Conservation (phyloP, 23 tunicate species). For the Ascidia mentula region DNA sequence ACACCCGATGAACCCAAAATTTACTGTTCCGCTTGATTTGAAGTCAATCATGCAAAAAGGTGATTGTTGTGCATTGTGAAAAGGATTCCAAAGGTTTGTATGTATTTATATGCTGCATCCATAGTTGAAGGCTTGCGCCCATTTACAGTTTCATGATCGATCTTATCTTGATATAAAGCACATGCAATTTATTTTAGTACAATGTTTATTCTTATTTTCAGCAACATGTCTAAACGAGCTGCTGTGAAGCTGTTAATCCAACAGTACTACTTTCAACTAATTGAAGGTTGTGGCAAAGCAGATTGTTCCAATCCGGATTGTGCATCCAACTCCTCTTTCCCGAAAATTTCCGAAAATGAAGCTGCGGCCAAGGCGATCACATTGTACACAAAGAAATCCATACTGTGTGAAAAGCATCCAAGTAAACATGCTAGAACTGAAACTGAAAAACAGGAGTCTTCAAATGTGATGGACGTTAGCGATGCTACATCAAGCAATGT, state of each 20-base stretch:
- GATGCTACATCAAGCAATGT: not conserved
- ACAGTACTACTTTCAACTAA: slow-evolving; percentile 54
- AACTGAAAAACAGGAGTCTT: not conserved
- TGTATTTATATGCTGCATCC: too few relatives aligned
- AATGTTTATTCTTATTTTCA: too few relatives aligned
- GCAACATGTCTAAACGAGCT: slow-evolving; percentile 48
- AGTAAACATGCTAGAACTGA: not conserved
- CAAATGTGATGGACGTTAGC: not conserved
- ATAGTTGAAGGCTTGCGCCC: too few relatives aligned
- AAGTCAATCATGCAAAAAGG: too few relatives aligned
- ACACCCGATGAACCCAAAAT: too few relatives aligned
- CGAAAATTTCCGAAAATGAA: slow-evolving; percentile 48
- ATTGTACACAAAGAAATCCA: slow-evolving; percentile 38
- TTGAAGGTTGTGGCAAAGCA: slow-evolving; percentile 63
- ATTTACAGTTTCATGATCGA: too few relatives aligned
- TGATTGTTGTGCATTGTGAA: too few relatives aligned
- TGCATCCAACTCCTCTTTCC: slow-evolving; percentile 61
- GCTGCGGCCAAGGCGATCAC: slow-evolving; percentile 72
- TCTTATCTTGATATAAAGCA: too few relatives aligned
- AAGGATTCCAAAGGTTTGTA: too few relatives aligned
- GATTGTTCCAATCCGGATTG: slow-evolving; percentile 72
- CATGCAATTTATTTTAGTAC: too few relatives aligned
- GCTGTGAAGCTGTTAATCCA: slow-evolving; percentile 54
- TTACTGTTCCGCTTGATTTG: too few relatives aligned
- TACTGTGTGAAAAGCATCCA: slow-evolving; percentile 44